Evolutionary conservation across 2,888 invertebrate genomes (phyloP), one percentile per base, ranked within the genome.

Genomic region (Oscheius sp.): DNA sequence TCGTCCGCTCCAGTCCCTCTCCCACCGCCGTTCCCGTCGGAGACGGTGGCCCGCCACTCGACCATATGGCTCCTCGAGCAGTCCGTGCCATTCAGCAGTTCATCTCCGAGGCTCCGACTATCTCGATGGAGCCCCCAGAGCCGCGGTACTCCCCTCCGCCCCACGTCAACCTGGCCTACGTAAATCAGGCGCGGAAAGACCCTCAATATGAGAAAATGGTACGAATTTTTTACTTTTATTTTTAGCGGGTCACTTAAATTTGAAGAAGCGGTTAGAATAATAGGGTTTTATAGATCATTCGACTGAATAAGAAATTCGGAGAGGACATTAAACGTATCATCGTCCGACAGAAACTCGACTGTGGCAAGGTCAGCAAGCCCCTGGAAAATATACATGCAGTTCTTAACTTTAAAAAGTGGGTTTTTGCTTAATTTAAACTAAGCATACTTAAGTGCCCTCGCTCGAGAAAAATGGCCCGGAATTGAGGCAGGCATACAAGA

Each of bases 181-280:
- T 7, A 3, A 3, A 42, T 3, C 42, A 42, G 42, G n/a, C 29
- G 10, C 47, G 63, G 2, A 47, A 48, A 63, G 48, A 63, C 29
- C 48, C 63, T 1, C 48, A 63, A 32, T 63, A 63, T 63, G 13
- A 47, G 48, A 29, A n/a, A 63, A 47, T 63, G 47, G 63, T 63
- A 21, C 21, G 48, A 13, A 3, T 21, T 32, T 58, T 32, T 32
- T 32, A 5, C 0, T 32, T 32, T 21, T 5, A 32, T 42, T 42
- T 42, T 42, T 42, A 21, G 21, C 21, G 21, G 21, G 21, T 21
- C 21, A 21, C 21, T 42, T 42, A 42, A 42, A 42, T 5, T 5
- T 5, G 42, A 42, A 42, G 7, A 42, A 7, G 7, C 4, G 42
- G 7, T 42, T 5, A 42, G 7, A 42, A 42, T 42, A 42, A 7